These are phyloP conservation scores for Phrynocephalus guinanensis DNA, from an alignment of 2,797 vertebrate species.

Conservation along the genomic window DNA sequence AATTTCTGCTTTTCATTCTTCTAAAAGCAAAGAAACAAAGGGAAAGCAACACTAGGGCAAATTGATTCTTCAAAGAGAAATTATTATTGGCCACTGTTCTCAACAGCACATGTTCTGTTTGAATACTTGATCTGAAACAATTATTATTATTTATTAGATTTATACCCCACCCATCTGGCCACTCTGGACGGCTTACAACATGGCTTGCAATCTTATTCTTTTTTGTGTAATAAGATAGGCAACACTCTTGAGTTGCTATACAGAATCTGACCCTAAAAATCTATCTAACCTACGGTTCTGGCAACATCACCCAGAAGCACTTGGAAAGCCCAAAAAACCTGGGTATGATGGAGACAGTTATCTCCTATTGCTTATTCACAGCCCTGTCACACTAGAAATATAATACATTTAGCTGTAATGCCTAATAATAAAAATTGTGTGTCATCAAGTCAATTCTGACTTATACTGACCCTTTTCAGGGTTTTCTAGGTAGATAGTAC, in stretches of 20 bases:
- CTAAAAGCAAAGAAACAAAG: not conserved
- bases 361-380: not conserved
- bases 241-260: not conserved
- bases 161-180: no score
- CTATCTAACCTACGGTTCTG: not conserved
- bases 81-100: not conserved
- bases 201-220: not conserved
- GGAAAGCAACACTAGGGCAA: not conserved
- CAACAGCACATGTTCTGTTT: not conserved
- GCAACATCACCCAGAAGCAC: not conserved
- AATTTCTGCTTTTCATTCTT: not conserved
- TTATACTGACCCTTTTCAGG: no score
- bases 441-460: no score
- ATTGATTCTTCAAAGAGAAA: not conserved
- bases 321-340: not conserved
- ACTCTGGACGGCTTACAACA: no score
- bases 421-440: no score
- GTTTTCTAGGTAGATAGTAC: no score
- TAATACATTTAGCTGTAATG: not conserved
- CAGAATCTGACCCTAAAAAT: not conserved
- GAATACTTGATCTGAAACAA: slow-evolving; percentile 3
- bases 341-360: not conserved
- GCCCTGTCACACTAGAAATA: not conserved
- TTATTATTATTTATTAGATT: no score
- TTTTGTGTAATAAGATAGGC: not conserved